phyloP scores from a whole-genome alignment of 2,113 vertebrate genomes.

The Nymphicus hollandicus region DNA sequence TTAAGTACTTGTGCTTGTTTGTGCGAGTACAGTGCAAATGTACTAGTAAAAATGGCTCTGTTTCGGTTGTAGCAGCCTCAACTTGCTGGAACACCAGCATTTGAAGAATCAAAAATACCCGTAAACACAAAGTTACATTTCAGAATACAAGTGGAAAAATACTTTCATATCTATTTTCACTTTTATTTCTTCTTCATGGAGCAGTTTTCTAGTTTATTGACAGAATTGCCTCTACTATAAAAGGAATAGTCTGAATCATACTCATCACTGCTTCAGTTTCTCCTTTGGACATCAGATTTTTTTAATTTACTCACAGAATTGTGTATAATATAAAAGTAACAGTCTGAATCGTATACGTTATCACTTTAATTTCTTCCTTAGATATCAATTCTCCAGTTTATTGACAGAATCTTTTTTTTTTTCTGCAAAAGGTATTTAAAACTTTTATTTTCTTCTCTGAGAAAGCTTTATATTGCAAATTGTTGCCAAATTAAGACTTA shows the following conservation, averaged over 20 bases:
- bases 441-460: not conserved
- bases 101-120: not conserved
- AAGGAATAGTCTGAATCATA: not conserved
- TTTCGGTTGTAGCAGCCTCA: not conserved
- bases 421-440: not conserved
- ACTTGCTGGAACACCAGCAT: not conserved
- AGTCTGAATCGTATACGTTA: not conserved
- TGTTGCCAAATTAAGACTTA: not conserved
- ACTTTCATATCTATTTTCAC: not conserved
- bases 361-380: not conserved
- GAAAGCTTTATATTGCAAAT: not conserved
- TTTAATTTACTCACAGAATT: not conserved
- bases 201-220: not conserved
- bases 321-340: not conserved
- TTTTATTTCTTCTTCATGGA: not conserved
- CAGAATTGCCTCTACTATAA: not conserved
- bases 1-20: not conserved
- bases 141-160: not conserved
- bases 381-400: not conserved
- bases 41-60: not conserved
- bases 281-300: not conserved
- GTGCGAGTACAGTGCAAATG: not conserved
- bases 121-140: not conserved
- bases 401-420: not conserved
- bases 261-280: not conserved